Percentiles rank a stretch among this genome's conserved stretches.
Conservation (phyloP, 2,113 vertebrate species). For the Pycnonotus jocosus region DNA sequence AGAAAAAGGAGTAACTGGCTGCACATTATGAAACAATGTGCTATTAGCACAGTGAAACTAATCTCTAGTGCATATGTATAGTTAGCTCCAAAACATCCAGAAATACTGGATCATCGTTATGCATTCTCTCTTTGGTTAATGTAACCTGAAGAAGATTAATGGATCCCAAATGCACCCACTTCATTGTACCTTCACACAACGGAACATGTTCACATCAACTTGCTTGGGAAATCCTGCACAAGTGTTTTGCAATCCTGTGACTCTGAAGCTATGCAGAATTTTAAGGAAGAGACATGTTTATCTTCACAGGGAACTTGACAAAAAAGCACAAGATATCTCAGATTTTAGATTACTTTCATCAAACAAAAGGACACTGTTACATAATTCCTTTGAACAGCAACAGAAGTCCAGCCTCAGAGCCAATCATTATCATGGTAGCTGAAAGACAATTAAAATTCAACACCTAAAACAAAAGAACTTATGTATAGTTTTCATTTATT, state of each 20-base stretch:
- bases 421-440: not conserved
- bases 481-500: not conserved
- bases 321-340: not conserved
- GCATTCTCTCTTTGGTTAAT: not conserved
- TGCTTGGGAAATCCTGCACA: not conserved
- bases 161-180: not conserved
- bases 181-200: not conserved
- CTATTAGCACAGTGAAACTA: not conserved
- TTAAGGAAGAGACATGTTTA: not conserved
- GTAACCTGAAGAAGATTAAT: not conserved
- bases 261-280: not conserved
- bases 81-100: not conserved
- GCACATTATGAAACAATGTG: not conserved
- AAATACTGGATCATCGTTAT: not conserved
- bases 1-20: not conserved
- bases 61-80: not conserved
- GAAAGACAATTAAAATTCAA: not conserved
- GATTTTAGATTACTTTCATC: not conserved
- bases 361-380: not conserved
- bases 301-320: not conserved
- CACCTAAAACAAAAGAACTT: not conserved
- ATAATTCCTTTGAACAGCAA: not conserved
- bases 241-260: not conserved
- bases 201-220: accelerated
- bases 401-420: not conserved